Conservation (phyloP, 2,888 invertebrate species). For the Thumatha senex region DNA sequence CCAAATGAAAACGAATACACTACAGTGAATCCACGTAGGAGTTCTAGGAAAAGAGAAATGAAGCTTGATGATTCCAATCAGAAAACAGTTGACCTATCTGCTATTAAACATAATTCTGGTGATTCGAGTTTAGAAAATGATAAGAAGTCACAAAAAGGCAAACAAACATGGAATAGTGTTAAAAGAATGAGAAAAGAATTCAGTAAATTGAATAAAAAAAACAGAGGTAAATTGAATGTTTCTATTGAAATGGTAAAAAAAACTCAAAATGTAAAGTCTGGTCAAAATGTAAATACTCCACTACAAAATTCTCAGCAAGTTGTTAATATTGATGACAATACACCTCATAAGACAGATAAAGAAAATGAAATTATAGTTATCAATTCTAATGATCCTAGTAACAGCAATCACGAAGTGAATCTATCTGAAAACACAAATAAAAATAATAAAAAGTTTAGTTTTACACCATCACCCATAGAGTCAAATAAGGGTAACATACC, state of each 20-base stretch:
- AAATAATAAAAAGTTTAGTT: slow-evolving; percentile 9
- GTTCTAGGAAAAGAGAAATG: slow-evolving; percentile 60
- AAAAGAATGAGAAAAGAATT: slow-evolving; percentile 77
- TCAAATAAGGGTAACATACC: background rate
- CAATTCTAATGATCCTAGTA: slow-evolving; percentile 6
- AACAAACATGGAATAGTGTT: slow-evolving; percentile 70
- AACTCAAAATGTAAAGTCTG: slow-evolving; percentile 44
- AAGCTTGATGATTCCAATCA: slow-evolving; percentile 36
- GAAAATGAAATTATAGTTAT: slow-evolving; percentile 16
- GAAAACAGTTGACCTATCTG: slow-evolving; percentile 33
- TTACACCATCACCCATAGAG: background rate
- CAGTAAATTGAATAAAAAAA: slow-evolving; percentile 65
- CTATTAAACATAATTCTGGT: slow-evolving; percentile 48
- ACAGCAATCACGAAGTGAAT: slow-evolving; percentile 3
- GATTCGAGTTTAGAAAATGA: slow-evolving; percentile 49
- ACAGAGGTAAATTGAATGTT: slow-evolving; percentile 71
- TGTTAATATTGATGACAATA: slow-evolving; percentile 59
- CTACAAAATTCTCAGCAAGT: slow-evolving; percentile 22
- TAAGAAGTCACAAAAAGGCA: slow-evolving; percentile 49
- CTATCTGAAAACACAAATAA: slow-evolving; percentile 7
- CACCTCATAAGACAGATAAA: slow-evolving; percentile 37
- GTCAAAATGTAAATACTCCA: slow-evolving; percentile 16
- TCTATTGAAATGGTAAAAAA: slow-evolving; percentile 75
- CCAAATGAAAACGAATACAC: slow-evolving; percentile 58
- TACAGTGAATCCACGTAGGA: slow-evolving; percentile 60